Conservation (phyloP, 2,888 invertebrate genomes). For the Pristionchus fissidentatus region DNA sequence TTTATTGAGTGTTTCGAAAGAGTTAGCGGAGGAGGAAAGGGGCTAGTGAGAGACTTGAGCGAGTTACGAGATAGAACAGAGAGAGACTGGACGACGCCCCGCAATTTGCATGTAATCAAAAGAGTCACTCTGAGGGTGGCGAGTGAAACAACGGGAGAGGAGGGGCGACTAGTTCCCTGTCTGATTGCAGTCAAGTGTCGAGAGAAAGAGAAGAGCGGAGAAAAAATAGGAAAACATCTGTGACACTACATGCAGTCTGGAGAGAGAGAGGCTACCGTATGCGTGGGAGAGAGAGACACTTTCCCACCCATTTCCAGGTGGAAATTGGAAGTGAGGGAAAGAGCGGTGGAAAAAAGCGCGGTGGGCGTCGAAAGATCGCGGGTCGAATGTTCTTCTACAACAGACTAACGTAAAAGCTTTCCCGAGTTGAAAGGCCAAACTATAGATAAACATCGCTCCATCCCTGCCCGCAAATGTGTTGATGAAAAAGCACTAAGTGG, state of each 20-base stretch:
- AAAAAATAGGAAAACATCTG: conserved; percentile 3
- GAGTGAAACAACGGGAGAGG: conserved; percentile 5
- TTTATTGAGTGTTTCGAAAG: conserved; percentile 41
- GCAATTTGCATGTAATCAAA: conserved; percentile 40
- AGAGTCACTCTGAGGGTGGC: neutral
- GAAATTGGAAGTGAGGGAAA: neutral
- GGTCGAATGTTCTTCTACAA: no score
- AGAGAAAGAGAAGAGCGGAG: neutral
- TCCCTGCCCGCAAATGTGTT: no score
- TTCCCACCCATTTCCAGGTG: no score
- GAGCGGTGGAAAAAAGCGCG: neutral
- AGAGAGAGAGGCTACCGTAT: neutral
- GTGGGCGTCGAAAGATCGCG: no score
- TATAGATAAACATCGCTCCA: no score
- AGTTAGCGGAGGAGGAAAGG: neutral
- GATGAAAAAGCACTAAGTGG: no score
- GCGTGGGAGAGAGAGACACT: neutral
- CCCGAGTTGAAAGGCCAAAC: no score
- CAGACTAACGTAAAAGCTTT: no score
- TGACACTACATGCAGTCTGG: neutral
- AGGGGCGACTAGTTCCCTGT: neutral
- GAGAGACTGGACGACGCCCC: neutral
- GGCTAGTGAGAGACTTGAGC: conserved; percentile 16
- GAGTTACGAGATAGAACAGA: conserved; percentile 38
- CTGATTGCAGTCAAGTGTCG: neutral